Evolutionary conservation across 2,113 vertebrate genomes (phyloP).

Genomic region (Gambusia affinis): DNA sequence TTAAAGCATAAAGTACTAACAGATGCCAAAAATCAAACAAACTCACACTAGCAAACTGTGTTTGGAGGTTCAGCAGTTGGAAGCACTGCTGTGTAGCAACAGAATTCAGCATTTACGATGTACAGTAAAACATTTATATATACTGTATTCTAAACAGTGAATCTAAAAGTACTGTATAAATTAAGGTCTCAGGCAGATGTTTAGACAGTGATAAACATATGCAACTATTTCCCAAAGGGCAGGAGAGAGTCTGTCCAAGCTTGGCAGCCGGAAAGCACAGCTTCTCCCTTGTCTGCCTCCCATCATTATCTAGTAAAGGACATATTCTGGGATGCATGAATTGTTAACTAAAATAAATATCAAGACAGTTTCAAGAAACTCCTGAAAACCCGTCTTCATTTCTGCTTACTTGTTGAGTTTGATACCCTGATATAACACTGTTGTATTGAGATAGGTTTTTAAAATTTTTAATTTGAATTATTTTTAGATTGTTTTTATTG

Average conservation of each 20-base stretch:
- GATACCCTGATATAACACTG: background rate
- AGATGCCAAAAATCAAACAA: background rate
- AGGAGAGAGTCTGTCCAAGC: slow-evolving; percentile 23
- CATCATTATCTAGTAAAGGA: slow-evolving; percentile 15
- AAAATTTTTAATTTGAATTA: background rate
- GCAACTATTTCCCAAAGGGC: slow-evolving; percentile 38
- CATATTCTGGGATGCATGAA: slow-evolving; percentile 1
- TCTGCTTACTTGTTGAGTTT: background rate
- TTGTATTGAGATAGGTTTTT: background rate
- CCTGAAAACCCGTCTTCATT: background rate
- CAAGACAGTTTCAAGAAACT: background rate
- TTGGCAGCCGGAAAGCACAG: slow-evolving; percentile 30
- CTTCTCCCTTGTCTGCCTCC: slow-evolving; percentile 6
- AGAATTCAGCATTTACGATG: background rate
- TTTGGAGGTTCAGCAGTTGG: background rate
- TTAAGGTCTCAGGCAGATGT: slow-evolving; percentile 42
- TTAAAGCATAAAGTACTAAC: background rate
- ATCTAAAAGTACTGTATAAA: slow-evolving; percentile 25
- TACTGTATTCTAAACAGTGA: slow-evolving; percentile 7
- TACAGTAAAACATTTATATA: slow-evolving; percentile 5
- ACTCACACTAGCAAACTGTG: background rate
- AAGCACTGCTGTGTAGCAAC: background rate
- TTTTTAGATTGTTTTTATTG: no score
- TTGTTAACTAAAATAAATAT: background rate
- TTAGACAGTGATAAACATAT: slow-evolving; percentile 36